Base-by-base conservation (phyloP, 92 coral and sea anemone species). In the Epizoanthus rinbou region DNA sequence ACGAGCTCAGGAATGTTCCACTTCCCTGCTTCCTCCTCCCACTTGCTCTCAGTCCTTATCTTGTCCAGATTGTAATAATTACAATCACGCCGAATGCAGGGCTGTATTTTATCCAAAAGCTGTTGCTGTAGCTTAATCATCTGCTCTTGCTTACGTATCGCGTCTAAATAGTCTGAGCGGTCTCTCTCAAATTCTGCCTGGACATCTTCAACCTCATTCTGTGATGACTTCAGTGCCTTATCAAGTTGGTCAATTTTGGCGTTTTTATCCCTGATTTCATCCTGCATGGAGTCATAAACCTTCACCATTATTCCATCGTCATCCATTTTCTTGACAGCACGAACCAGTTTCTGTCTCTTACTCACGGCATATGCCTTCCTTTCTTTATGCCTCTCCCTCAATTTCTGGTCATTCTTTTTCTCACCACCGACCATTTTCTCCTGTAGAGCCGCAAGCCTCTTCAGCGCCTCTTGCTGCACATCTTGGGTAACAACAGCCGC, bases 271-370 rank as follows among this genome's bases (percentile, higher is more conserved):
- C 92, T 91, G 23, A 95, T 93, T 74, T 95, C 98, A 37, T 95
- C 98, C 78, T 95, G 98, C 53, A 95, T 80, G 58, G 93, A 86
- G 71, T 95, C 98, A 70, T 94, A 94, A 31, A 93, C 97, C 45
- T 93, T 89, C 3, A 95, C 97, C 98, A 95, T 93, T 52, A 93
- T 94, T n/a, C 97, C 98, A 62, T 83, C 97, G 67, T 93, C 97
- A 18, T 95, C 98, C 94, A 93, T 88, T 64, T 90, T 93, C 84
- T 93, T 87, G 10, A 91, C 91, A 5, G 97, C 97, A 35, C 89
- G 89, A n/a, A 92, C 87, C 4, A 95, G 91, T 60, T 91, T 95
- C 59, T 93, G 95, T 65, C 93, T 89, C 57, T 87, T 93, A 28
- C 92, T 58, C 74, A 91, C 76, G 10, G 95, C 97, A 67, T 91